phyloP scores from a whole-genome alignment of 2,797 vertebrate species.

The Lepus townsendii region DNA sequence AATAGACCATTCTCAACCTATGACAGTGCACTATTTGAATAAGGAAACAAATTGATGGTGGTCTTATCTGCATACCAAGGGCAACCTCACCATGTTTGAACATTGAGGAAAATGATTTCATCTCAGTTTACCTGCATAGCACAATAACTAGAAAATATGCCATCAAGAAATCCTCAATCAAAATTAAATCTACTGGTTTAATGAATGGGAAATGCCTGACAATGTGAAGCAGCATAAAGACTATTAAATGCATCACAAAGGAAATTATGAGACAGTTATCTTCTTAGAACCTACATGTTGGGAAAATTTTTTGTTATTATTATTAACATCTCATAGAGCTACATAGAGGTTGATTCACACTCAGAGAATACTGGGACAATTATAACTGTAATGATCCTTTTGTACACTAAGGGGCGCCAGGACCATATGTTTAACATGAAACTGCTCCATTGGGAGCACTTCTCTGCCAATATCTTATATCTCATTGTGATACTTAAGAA shows the following conservation, averaged over 20 bases:
- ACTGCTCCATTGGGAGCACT: background rate
- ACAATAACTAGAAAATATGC: background rate
- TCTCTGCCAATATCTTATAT: background rate
- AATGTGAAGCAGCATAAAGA: background rate
- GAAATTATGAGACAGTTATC: background rate
- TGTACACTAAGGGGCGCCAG: constrained; percentile 80
- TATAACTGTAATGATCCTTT: constrained; percentile 68
- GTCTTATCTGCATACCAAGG: background rate
- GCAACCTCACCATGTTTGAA: background rate
- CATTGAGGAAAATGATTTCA: background rate
- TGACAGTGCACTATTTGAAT: background rate
- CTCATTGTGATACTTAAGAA: constrained; percentile 33
- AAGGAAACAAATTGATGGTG: constrained; percentile 1
- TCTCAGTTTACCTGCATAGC: background rate
- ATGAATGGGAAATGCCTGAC: background rate
- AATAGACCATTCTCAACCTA: background rate
- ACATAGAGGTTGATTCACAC: background rate
- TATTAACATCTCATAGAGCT: background rate
- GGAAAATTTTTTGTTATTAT: background rate
- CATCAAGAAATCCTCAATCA: background rate
- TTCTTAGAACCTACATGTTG: background rate
- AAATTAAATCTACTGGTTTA: background rate
- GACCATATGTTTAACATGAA: constrained; percentile 38
- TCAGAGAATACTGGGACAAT: background rate
- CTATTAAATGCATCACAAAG: background rate